phyloP scores from a whole-genome alignment of 2,888 invertebrate genomes.

The Busseola fusca region DNA sequence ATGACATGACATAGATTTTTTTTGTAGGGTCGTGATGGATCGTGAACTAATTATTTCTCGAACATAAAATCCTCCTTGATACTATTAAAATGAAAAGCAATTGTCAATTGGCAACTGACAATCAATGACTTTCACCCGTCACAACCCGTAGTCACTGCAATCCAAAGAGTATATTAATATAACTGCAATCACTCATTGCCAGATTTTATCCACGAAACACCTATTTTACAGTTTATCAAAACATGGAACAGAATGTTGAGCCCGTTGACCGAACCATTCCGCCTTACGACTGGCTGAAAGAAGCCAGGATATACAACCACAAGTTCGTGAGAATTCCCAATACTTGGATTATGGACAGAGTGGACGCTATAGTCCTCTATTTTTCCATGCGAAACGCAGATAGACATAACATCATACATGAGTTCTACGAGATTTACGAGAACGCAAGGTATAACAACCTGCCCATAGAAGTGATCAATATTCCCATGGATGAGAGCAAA shows the following conservation, averaged over 20 bases:
- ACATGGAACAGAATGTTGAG: not conserved
- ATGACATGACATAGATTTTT: not conserved
- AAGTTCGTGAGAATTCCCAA: slow-evolving; percentile 65
- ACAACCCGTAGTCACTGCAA: not conserved
- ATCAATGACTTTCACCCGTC: not conserved
- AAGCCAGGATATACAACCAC: slow-evolving; percentile 74
- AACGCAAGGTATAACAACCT: slow-evolving; percentile 74
- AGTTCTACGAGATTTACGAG: slow-evolving; percentile 82
- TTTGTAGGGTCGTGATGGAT: not conserved
- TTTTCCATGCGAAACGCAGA: slow-evolving; percentile 76
- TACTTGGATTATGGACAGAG: slow-evolving; percentile 74
- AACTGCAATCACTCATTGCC: not conserved
- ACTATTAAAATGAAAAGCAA: not conserved
- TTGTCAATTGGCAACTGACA: not conserved
- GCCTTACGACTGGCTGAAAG: slow-evolving; percentile 73
- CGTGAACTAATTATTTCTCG: not conserved
- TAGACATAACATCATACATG: slow-evolving; percentile 72
- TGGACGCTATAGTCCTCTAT: slow-evolving; percentile 75
- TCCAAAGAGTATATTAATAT: too few relatives aligned
- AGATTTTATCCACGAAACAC: slow-evolving; percentile 1
- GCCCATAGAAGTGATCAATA: slow-evolving; percentile 81
- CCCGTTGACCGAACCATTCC: slow-evolving; percentile 20
- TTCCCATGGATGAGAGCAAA: slow-evolving; percentile 77
- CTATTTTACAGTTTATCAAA: not conserved
- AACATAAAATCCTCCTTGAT: not conserved